Base-by-base conservation (phyloP, 2,797 vertebrate species). In the Tragelaphus eurycerus region DNA sequence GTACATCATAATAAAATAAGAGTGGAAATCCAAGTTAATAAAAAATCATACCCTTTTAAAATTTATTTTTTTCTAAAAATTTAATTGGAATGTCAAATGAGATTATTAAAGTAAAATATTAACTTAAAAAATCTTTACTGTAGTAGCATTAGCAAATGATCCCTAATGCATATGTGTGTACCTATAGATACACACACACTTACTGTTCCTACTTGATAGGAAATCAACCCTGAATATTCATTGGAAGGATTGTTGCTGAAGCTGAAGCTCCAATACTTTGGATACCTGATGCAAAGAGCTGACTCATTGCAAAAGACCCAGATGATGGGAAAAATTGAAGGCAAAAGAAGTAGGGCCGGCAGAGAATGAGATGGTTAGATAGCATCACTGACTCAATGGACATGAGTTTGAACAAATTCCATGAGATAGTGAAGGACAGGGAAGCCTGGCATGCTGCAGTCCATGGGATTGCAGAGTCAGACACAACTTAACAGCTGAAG, bases 41-140 rank as follows among this genome's bases (percentile, higher is more conserved):
- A 96, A 55, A 95, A 92, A 13, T 9, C 31, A 17, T 15, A 81
- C 34, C 19, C n/a, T 94, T 90, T 94, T 21, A 57, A 94, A 86
- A 83, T 62, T 89, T 27, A 86, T 59, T 89, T 93, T 31, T 55
- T 92, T 43, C 27, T 88, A 90, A 78, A 90, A 64, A 38, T 34
- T 54, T 91, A 97, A 57, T 89, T 84, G 43, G 6, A 78, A 90
- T 74, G n/a, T 60, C n/a, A 87, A 79, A 84, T 74, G 16, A 95
- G 29, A 85, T 93, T 82, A 96, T 96, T 60, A 81, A 93, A 92
- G 25, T 83, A 57, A 90, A 95, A 91, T 38, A 76, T 74, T 95
- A 96, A 76, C 86, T 97, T 84, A 57, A 79, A 97, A 76, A 38
- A 43, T 38, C 13, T 87, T 6, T 76, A 59, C 86, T 59, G 31